Evolutionary conservation across 2,888 invertebrate genomes (phyloP), one percentile per base, ranked within the genome.

Genomic region (Drosophila acutilabella): DNA sequence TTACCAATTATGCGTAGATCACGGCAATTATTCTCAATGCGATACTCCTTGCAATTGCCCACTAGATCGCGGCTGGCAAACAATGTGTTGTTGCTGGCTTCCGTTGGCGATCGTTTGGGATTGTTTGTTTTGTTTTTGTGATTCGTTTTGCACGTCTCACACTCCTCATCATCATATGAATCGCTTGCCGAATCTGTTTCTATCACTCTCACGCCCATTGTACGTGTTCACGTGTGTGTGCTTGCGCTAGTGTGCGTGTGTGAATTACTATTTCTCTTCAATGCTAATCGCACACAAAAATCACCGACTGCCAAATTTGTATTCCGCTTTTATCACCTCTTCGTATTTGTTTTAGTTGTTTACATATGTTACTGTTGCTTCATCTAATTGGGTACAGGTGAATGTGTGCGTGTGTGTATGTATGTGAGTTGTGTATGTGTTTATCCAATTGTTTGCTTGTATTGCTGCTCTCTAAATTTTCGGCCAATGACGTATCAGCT

Each of bases 1-100:
- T 92, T 92, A 4, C 92, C 92, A 30, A 92, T 90, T 18, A 92
- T 90, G 5, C 92, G 89, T 11, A 92, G 60, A 57, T 91, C 83
- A 2, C 78, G 74, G 14, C 76, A 70, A 69, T 92, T 92, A 26
- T 83, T 78, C 53, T 91, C 90, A 3, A 92, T 90, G 57, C 90
- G 91, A 23, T 91, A 89, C 58, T 92, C 92, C 74, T 92, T 92
- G 65, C 83, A 86, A 59, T 92, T 92, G 30, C 91, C 91, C n/a
- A 92, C 78, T 20, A 91, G 77, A 69, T 92, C 91, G 30, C 83
- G 84, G 61, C 84, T 89, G 8, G 53, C 64, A 10, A 60, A 73
- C 0, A 56, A 53, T 7, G 57, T 42, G 7, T 33, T 45, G 6
- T 33, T 45, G 4, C 2, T 60, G 6, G 70, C 38, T 11, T 73